phyloP scores from a whole-genome alignment of 92 coral and sea anemone genomes.

The Porites rus region DNA sequence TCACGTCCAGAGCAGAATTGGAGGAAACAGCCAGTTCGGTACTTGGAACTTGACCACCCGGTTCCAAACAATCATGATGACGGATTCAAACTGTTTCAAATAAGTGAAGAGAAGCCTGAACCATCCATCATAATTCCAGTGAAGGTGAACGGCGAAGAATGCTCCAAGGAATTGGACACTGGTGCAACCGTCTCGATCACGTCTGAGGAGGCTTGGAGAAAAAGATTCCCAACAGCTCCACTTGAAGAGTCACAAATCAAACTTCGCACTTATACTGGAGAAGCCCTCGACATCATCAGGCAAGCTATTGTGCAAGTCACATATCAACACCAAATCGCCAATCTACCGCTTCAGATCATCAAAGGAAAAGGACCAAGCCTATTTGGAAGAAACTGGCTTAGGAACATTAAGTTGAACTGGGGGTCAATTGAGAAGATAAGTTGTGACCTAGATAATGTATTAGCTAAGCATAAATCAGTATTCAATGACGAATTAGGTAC shows the following conservation, averaged over 20 bases:
- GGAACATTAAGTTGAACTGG: conserved; percentile 56
- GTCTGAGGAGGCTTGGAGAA: not conserved
- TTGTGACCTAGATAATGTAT: conserved; percentile 10
- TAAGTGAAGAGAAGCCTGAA: too few relatives aligned
- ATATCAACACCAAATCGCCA: conserved; percentile 42
- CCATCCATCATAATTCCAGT: too few relatives aligned
- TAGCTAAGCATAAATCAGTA: conserved; percentile 53
- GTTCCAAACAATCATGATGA: too few relatives aligned
- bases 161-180: too few relatives aligned
- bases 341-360: conserved; percentile 62
- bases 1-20: too few relatives aligned
- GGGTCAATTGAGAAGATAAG: conserved; percentile 24
- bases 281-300: not conserved
- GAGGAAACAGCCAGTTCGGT: too few relatives aligned
- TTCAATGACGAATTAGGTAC: conserved; percentile 60
- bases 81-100: too few relatives aligned
- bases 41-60: too few relatives aligned
- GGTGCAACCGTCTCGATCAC: too few relatives aligned
- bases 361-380: conserved; percentile 70
- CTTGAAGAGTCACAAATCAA: not conserved
- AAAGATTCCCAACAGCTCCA: not conserved
- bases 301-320: not conserved
- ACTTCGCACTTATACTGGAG: not conserved
- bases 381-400: conserved; percentile 51
- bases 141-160: too few relatives aligned